These are phyloP conservation scores for Bimastos eiseni DNA, from an alignment of 2,888 invertebrate species.

Conservation along the genomic window DNA sequence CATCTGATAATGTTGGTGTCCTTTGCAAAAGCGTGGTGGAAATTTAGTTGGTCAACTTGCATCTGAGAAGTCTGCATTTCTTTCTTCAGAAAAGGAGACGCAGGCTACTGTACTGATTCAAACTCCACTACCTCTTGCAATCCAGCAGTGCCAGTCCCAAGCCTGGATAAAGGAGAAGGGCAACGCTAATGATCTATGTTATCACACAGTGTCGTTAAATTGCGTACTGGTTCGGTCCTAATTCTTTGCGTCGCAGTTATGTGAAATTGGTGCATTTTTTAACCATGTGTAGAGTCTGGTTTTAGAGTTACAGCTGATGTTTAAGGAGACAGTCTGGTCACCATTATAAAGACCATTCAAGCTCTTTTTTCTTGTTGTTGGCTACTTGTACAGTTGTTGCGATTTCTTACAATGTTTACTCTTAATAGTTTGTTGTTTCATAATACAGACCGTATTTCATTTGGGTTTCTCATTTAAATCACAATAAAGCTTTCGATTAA, in stretches of 20 bases:
- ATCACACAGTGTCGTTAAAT: no score
- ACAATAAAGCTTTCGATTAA: no score
- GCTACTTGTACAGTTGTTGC: background rate
- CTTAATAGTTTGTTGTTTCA: no score
- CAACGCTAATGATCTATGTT: no score
- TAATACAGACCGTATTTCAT: no score
- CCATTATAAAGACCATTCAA: background rate
- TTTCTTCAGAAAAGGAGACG: background rate
- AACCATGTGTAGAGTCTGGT: background rate
- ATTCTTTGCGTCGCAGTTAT: background rate
- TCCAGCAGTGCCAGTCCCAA: no score
- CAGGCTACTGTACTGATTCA: background rate
- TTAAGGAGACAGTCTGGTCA: background rate
- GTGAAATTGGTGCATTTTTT: background rate
- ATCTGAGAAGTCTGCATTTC: background rate
- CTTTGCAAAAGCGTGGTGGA: background rate
- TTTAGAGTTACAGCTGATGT: background rate
- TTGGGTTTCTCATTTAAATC: no score
- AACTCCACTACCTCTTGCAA: no score
- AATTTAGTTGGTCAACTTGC: background rate
- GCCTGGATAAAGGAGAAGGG: no score
- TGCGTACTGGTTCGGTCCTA: no score
- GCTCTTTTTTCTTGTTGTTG: background rate
- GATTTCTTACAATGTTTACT: no score
- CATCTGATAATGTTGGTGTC: no score